Evolutionary conservation across 1,140 invertebrate genomes (phyloP), one percentile per base, ranked within the genome.

Genomic region (Antheraea pernyi): DNA sequence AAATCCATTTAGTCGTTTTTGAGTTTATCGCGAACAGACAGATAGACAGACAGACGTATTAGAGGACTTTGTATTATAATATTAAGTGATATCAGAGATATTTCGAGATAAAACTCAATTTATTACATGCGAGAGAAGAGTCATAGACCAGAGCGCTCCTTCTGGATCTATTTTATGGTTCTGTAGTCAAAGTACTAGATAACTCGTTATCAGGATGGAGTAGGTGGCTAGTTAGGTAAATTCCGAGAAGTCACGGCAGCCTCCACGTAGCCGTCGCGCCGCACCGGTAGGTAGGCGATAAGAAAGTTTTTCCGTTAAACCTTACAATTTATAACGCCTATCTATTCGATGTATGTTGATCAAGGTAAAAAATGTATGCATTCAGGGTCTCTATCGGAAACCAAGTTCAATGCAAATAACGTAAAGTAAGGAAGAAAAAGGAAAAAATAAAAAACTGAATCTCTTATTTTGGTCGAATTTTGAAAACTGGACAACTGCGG

Each of bases 301-400:
- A 63, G 63, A 68, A 74, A 74, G 42, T 74, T 74, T 74, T 74
- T 74, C 73, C 73, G 67, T 71, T 74, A 74, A 71, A 71, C 69
- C 69, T 65, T 69, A 18, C 48, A 74, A 74, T 74, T 74, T 74
- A 74, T 71, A 74, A 74, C 63, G 61, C 67, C 48, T 63, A 39
- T 65, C 46, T 65, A 10, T 19, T 48, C 0, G 18, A 39, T 46
- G 46, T 19, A 48, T 18, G 11, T 16, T 10, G 46, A 53, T 53
- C 46, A 11, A 53, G 16, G 46, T 2, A 53, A 53, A 53, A 53
- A 53, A 53, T 11, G 9, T 53, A 16, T 30, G 22, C 22, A 4
- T 1, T 30, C 22, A 30, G 22, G 22, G 22, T 30, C 22, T 30
- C 22, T 30, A 30, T 30, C 39, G 7, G 39, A 42, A 42, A 42